Percentiles rank a stretch among this genome's conserved stretches.
phyloP scores from a whole-genome alignment of 2,113 vertebrate genomes.

The Fulica atra region DNA sequence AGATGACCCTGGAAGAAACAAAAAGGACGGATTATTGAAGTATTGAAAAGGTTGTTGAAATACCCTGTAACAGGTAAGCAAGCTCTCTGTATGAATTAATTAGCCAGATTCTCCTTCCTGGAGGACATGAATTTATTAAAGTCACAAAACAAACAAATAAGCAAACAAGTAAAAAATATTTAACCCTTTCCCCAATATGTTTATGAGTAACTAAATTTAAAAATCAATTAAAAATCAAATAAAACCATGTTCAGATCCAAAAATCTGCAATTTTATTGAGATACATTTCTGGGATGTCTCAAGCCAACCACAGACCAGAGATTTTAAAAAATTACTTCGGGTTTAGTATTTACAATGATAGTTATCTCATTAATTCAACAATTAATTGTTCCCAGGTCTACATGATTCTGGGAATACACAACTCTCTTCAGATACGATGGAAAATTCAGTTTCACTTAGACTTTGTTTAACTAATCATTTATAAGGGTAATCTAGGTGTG shows the following conservation, averaged over 20 bases:
- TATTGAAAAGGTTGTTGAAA: background rate
- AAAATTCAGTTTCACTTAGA: background rate
- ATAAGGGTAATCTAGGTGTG: background rate
- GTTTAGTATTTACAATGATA: background rate
- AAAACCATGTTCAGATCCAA: rapidly evolving
- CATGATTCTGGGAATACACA: background rate
- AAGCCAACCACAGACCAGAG: background rate
- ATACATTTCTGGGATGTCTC: background rate
- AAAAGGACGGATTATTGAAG: background rate
- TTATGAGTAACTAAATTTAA: background rate
- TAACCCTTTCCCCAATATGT: background rate
- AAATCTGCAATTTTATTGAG: background rate
- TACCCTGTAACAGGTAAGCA: background rate
- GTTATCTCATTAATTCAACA: background rate
- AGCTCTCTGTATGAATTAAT: background rate
- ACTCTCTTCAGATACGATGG: background rate
- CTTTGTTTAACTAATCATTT: background rate
- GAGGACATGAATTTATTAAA: background rate
- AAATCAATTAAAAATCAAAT: background rate
- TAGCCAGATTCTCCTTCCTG: background rate
- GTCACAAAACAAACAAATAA: background rate
- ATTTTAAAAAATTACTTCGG: background rate
- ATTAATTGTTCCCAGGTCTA: background rate
- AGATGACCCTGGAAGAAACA: background rate
- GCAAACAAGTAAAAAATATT: background rate